A percentile compares a stretch with the other conserved stretches of the same genome.
Evolutionary conservation across 2,888 invertebrate genomes (phyloP).

Genomic region (Cataglyphis livida): DNA sequence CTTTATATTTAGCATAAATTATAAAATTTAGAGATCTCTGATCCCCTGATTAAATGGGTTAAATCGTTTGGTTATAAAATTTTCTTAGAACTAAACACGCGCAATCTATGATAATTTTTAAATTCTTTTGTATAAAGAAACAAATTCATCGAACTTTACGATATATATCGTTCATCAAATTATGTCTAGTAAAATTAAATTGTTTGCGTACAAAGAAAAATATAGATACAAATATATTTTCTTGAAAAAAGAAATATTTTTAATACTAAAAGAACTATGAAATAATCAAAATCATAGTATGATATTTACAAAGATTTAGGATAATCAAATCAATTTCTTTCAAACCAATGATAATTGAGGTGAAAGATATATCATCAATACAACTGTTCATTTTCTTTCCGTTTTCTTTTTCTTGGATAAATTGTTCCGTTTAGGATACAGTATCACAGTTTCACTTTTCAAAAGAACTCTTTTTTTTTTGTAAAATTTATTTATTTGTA

Average conservation of each 20-base stretch:
- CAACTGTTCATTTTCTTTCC: slow-evolving; percentile 38
- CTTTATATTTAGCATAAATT: slow-evolving; percentile 70
- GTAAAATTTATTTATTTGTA: background rate
- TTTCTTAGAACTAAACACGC: background rate
- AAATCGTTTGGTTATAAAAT: background rate
- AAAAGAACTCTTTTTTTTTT: background rate
- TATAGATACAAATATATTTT: background rate
- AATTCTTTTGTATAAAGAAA: background rate
- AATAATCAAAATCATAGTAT: background rate
- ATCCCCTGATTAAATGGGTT: slow-evolving; percentile 17
- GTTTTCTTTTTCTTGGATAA: background rate
- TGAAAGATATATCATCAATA: slow-evolving; percentile 32
- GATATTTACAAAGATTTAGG: background rate
- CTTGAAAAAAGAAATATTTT: background rate
- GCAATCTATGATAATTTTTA: background rate
- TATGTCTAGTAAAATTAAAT: background rate
- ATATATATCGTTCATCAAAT: background rate
- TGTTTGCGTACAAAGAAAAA: background rate
- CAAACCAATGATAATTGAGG: background rate
- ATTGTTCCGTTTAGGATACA: background rate
- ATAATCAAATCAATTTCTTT: background rate
- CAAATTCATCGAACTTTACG: background rate
- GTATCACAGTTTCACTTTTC: background rate
- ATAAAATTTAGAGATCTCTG: slow-evolving; percentile 56
- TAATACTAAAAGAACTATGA: background rate